Base-by-base conservation (phyloP, 1,140 invertebrate genomes). In the Nautilus pompilius region DNA sequence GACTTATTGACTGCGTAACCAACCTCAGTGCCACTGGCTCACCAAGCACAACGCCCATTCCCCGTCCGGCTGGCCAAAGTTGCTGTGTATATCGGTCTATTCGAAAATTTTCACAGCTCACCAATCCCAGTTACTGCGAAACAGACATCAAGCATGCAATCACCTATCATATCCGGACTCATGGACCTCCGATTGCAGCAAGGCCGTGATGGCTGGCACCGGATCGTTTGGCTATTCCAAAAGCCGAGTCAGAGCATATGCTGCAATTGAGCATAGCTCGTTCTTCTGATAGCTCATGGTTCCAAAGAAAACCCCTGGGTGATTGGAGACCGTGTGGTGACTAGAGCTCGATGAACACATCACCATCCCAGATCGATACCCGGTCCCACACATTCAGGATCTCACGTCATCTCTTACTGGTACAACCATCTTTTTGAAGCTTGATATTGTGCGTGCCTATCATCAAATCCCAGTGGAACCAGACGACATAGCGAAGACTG, bases 321-420 rank as follows among this genome's bases (percentile, higher is more conserved):
- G 60, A 58, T 10, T 83, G 76, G 68, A 62, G 85, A 30, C 68
- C 78, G 0, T 82, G 78, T 60, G 80, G 83, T 0, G 84, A 86
- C 69, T 87, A 83, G 61, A 65, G 80, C 2, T 45, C 57, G 20
- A 60, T 86, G 0, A 86, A 86, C 66, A 54, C n/a, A n/a, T 75
- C 4, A 85, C 82, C 2, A 58, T 59, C 24, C 58, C 58, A 20
- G 74, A 77, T 62, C 66, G 34, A 4, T 78, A 73, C 49, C 71
- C 68, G 1, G n/a, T n/a, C n/a, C n/a, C n/a, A n/a, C n/a, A 60
- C 41, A 65, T 75, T 26, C 30, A 63, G 6, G 76, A 77, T 57
- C 41, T 70, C 17, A 61, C 45, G 20, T 24, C 62, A 60, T 34
- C 54, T 15, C 64, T 74, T n/a, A 20, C 13, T 45, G 54, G 51